Percentiles rank a stretch among this genome's conserved stretches.
Evolutionary conservation across 2,113 vertebrate genomes (phyloP).

Genomic region (Corapipo altera): DNA sequence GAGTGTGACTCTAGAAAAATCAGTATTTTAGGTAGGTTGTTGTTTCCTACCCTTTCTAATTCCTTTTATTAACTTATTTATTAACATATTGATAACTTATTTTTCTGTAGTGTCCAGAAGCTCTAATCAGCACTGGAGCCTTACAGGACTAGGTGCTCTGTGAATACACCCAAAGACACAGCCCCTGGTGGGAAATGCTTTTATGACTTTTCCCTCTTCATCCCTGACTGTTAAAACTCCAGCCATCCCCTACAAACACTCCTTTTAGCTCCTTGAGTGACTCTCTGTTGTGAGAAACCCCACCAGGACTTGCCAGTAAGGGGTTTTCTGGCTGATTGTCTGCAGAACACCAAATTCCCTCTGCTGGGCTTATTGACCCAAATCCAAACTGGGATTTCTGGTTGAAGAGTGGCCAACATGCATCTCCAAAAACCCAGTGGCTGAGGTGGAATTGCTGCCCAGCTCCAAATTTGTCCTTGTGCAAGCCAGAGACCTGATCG

Average conservation of each 20-base stretch:
- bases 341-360: background rate
- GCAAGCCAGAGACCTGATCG: background rate
- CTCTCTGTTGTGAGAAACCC: background rate
- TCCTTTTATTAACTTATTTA: background rate
- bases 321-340: background rate
- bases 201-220: background rate
- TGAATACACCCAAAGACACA: background rate
- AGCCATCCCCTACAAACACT: background rate
- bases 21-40: background rate
- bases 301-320: background rate
- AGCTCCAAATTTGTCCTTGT: background rate
- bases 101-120: slow-evolving; percentile 5
- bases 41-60: slow-evolving; percentile 13
- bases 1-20: background rate
- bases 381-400: background rate
- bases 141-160: slow-evolving; percentile 29
- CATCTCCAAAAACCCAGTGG: background rate
- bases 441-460: background rate
- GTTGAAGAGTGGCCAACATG: background rate
- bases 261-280: background rate
- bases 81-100: background rate
- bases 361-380: background rate
- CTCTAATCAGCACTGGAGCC: background rate
- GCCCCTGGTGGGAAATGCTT: background rate
- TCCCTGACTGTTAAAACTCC: background rate